Evolutionary conservation across 2,888 invertebrate genomes (phyloP).

Genomic region (Agrypnus murinus): DNA sequence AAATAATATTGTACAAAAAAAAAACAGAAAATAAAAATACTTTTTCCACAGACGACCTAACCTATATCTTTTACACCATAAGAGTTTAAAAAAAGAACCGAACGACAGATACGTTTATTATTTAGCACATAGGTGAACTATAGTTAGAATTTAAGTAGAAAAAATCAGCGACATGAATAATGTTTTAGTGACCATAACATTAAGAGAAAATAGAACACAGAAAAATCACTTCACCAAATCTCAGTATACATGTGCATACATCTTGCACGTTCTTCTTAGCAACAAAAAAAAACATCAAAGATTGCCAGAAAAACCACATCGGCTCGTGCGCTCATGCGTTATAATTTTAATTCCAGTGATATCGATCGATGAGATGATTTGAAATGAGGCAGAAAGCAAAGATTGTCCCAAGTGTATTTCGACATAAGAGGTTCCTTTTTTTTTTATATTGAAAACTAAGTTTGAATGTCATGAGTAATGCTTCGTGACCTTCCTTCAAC

Average conservation of each 20-base stretch:
- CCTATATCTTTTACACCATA: slow-evolving; percentile 31
- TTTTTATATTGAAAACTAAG: too few relatives aligned
- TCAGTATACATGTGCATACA: not conserved
- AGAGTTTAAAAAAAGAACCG: slow-evolving; percentile 37
- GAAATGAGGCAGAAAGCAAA: too few relatives aligned
- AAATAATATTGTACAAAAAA: too few relatives aligned
- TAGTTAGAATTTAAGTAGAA: slow-evolving; percentile 40
- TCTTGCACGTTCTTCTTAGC: not conserved
- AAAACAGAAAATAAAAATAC: not conserved
- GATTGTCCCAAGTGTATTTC: too few relatives aligned
- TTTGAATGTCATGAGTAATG: too few relatives aligned
- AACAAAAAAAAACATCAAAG: slow-evolving; percentile 12
- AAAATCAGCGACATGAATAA: slow-evolving; percentile 21
- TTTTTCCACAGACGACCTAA: slow-evolving; percentile 31
- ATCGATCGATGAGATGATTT: too few relatives aligned
- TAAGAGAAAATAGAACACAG: slow-evolving; percentile 24
- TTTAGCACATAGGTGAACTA: slow-evolving; percentile 32
- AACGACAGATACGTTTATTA: slow-evolving; percentile 31
- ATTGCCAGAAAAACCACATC: slow-evolving; percentile 10
- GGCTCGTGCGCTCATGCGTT: not conserved
- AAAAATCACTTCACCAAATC: slow-evolving; percentile 14
- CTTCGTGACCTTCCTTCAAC: too few relatives aligned
- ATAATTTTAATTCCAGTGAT: too few relatives aligned
- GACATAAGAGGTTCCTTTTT: too few relatives aligned
- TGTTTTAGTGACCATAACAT: slow-evolving; percentile 22